A percentile compares a stretch with the other conserved stretches of the same genome.
Evolutionary conservation across 1,140 invertebrate genomes (phyloP).

Genomic region (Vanessa tameamea): DNA sequence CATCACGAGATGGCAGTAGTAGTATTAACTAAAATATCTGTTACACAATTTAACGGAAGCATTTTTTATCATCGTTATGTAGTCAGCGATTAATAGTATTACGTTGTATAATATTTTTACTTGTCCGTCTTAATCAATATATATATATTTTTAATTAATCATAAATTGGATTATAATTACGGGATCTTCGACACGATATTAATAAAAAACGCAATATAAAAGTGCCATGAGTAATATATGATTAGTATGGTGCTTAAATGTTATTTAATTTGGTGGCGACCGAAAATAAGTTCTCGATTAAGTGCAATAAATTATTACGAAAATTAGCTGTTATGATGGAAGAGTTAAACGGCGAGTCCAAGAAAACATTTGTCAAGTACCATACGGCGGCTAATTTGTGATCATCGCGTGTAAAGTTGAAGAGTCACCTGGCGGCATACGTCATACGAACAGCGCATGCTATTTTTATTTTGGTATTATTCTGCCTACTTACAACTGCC

Average conservation of each 20-base stretch:
- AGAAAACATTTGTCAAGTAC: conserved; percentile 55
- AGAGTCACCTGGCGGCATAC: conserved; percentile 61
- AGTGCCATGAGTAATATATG: too few species aligned
- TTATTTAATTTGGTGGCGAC: not conserved
- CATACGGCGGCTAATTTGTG: conserved; percentile 48
- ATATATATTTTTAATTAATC: too few species aligned
- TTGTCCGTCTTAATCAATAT: too few species aligned
- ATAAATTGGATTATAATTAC: too few species aligned
- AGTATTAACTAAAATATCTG: not conserved
- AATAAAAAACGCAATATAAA: too few species aligned
- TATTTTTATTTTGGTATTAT: conserved; percentile 63
- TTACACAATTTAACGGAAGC: not conserved
- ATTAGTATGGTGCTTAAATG: too few species aligned
- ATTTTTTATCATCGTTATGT: not conserved
- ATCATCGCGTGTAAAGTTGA: conserved; percentile 47
- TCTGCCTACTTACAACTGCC: conserved; percentile 59
- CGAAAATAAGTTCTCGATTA: not conserved
- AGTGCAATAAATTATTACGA: conserved; percentile 38
- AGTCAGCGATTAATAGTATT: too few species aligned
- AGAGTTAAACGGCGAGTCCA: conserved; percentile 36
- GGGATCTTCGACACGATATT: too few species aligned
- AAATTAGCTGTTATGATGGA: conserved; percentile 45
- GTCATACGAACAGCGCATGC: conserved; percentile 55
- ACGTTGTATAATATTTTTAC: too few species aligned
- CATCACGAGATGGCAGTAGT: conserved; percentile 58